A percentile compares a stretch with the other conserved stretches of the same genome.
Conservation (phyloP, 2,888 invertebrate genomes). For the Meliscaeva auricollis region DNA sequence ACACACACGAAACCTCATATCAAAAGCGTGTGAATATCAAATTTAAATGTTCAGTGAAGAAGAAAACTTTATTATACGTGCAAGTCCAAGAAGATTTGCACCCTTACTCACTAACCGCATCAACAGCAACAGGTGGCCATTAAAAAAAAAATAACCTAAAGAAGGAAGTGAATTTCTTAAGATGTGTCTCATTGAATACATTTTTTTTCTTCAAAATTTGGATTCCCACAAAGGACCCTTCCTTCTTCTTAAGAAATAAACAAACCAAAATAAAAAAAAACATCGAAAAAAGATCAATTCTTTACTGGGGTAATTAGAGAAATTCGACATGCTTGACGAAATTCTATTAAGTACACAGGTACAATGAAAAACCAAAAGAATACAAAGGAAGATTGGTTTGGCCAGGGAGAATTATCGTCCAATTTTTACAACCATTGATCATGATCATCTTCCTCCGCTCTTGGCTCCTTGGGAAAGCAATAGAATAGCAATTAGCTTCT, state of each 20-base stretch:
- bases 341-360: not conserved
- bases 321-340: conserved; percentile 61
- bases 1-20: not conserved
- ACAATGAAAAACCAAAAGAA: not conserved
- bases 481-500: not conserved
- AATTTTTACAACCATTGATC: conserved; percentile 35
- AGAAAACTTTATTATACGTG: not conserved
- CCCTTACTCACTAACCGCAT: conserved; percentile 15
- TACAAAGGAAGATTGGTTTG: not conserved
- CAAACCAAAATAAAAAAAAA: not conserved
- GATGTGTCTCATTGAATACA: conserved; percentile 6
- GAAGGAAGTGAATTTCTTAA: conserved; percentile 27
- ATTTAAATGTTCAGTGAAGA: not conserved
- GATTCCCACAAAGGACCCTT: conserved; percentile 54
- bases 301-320: conserved; percentile 38
- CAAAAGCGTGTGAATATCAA: not conserved
- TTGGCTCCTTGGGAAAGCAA: not conserved
- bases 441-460: not conserved
- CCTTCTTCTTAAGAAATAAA: not conserved
- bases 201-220: not conserved
- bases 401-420: conserved; percentile 4
- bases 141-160: not conserved
- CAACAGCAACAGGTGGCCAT: conserved; percentile 25
- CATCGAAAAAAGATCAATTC: conserved; percentile 15
- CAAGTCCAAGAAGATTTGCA: not conserved